These are phyloP conservation scores for Tiliacea aurago DNA, from an alignment of 2,888 invertebrate species.

Conservation along the genomic window DNA sequence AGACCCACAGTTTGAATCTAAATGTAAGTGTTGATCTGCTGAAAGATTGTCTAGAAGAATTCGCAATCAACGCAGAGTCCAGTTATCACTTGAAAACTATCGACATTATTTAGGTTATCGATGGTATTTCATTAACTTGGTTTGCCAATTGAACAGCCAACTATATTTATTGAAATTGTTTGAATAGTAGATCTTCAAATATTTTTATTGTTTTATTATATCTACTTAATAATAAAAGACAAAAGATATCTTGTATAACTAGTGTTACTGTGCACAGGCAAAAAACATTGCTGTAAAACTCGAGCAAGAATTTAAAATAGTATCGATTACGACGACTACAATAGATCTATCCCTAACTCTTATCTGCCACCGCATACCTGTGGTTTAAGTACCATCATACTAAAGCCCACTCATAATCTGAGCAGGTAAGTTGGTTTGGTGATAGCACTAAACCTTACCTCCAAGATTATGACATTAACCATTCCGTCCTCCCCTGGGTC, in stretches of 20 bases:
- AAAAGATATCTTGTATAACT: not conserved
- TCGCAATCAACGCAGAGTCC: not conserved
- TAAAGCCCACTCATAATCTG: conserved; percentile 35
- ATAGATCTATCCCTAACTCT: not conserved
- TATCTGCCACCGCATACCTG: conserved; percentile 14
- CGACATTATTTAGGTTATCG: not conserved
- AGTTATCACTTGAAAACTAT: conserved; percentile 2
- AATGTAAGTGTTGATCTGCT: conserved; percentile 30
- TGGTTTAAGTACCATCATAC: conserved; percentile 30
- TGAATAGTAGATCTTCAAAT: not conserved
- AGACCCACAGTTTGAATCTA: conserved; percentile 38
- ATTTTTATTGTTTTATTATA: not conserved
- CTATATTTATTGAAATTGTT: not conserved
- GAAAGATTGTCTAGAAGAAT: conserved; percentile 28
- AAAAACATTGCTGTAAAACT: not conserved
- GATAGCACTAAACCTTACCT: conserved; percentile 49
- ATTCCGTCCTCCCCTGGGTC: conserved; percentile 49
- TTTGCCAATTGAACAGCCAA: not conserved
- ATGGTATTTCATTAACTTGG: not conserved
- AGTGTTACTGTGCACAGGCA: not conserved
- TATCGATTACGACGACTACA: not conserved
- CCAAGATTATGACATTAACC: conserved; percentile 58
- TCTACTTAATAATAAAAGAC: not conserved
- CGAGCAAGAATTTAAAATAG: not conserved
- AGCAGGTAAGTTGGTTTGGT: conserved; percentile 42